Evolutionary conservation across 2,797 vertebrate species (phyloP), one percentile per base, ranked within the genome.

Genomic region (Helicolenus hilgendorfi): DNA sequence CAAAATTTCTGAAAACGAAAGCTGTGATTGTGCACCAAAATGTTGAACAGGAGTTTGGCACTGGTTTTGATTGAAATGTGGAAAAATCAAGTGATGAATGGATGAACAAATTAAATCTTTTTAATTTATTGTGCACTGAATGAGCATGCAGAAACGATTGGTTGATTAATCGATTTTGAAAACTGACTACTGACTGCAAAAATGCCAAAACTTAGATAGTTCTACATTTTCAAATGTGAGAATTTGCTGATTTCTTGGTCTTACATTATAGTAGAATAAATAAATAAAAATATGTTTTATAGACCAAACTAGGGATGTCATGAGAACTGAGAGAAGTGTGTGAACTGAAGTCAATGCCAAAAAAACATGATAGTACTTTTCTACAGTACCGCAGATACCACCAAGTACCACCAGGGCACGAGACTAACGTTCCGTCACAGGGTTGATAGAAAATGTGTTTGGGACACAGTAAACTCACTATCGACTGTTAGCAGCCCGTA

Each of bases 21-120:
- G 22, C 18, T 35, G 49, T 20, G 15, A 71, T 24, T 69, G 38
- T 62, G 38, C 9, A 38, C n/a, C 13, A 22, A n/a, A 38, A 59
- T 68, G 4, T 55, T 33, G 62, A 72, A 18, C 14, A 29, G 35
- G 22, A 14, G 9, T 45, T 59, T 58, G 5, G 53, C 24, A 29
- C 18, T 31, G 26, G n/a, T 74, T 74, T 83, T 71, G 9, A 63
- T 72, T 33, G 8, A 59, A 75, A 70, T 49, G 18, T 73, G n/a
- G 55, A 41, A 7, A 22, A n/a, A 69, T 68, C 5, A 63, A 35
- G 58, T 45, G 20, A 36, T 59, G 11, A 29, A 71, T 64, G 4
- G 64, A 29, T 49, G 2, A 31, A 62, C 15, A 64, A 41, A 55
- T 41, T 7, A 13, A 45, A 49, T 24, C 15, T 20, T 36, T 18